Percentiles rank a stretch among this genome's conserved stretches.
These are phyloP conservation scores for Cremastinae sp. DNA, from an alignment of 2,888 invertebrate genomes.

Conservation along the genomic window DNA sequence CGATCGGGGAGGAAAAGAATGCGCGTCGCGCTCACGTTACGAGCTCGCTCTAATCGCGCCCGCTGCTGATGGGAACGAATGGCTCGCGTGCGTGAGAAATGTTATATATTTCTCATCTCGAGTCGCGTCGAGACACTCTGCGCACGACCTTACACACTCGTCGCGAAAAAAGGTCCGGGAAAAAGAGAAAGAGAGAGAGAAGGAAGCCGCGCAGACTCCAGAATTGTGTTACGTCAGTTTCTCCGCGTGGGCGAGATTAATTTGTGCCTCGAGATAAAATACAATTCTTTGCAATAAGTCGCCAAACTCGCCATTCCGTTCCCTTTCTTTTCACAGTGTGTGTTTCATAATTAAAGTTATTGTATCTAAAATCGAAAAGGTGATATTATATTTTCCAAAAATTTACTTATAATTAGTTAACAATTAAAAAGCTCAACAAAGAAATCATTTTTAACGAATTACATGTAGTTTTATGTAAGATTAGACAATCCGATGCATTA, in stretches of 20 bases:
- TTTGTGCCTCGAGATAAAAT: conserved; percentile 54
- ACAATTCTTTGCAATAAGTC: conserved; percentile 53
- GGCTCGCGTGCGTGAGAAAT: conserved; percentile 32
- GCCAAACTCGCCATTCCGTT: neutral
- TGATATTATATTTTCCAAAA: too few species aligned
- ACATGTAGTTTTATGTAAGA: neutral
- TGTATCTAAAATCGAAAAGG: too few species aligned
- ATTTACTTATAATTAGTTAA: too few species aligned
- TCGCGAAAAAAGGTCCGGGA: neutral
- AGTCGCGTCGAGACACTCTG: conserved; percentile 21
- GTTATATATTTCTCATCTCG: conserved; percentile 45
- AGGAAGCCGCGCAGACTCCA: conserved; percentile 30
- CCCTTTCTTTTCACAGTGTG: neutral
- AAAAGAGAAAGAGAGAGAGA: conserved; percentile 27
- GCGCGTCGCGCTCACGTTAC: conserved; percentile 55
- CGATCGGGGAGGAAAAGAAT: conserved; percentile 9
- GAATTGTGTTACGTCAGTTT: conserved; percentile 51
- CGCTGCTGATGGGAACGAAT: conserved; percentile 43
- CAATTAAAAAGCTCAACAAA: too few species aligned
- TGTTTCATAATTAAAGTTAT: neutral
- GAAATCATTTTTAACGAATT: neutral
- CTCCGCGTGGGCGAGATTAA: conserved; percentile 58
- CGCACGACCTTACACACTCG: conserved; percentile 50
- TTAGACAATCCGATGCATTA: neutral
- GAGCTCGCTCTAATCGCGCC: conserved; percentile 36